Evolutionary conservation across 2,888 invertebrate species (phyloP), one percentile per base, ranked within the genome.

Genomic region (Phalera bucephala): DNA sequence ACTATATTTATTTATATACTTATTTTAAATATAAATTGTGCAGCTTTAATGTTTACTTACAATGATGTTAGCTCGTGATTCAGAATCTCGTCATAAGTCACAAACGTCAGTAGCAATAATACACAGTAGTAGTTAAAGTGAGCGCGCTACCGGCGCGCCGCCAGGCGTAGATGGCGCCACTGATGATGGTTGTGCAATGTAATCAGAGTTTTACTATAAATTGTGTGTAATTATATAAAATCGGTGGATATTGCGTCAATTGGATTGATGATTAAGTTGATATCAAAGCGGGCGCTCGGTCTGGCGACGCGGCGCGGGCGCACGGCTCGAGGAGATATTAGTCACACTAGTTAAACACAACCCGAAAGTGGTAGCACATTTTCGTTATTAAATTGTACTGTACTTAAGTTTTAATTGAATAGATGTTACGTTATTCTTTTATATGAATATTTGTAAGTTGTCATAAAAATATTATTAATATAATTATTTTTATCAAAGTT

Each of bases 401-500:
- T 81, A 84, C 79, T 80, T 88, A 84, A 85, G 79, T 67, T 86
- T 80, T 73, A 85, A 84, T 78, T 67, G 73, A 83, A 88, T 89
- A 89, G 88, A 88, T 88, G 87, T 89, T 89, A 89, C 84, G 89
- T 89, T 89, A 88, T 89, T 83, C 78, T 90, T 86, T 89, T 89
- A 89, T 86, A 89, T 84, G 80, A 85, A 85, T 88, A 82, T 86
- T 90, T 87, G 84, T 90, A 90, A 88, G 88, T 88, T 85, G 87
- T 87, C 89, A 89, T 90, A 88, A 88, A 57, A 90, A 89, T 88
- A 88, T 87, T 87, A 87, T 87, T 89, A 89, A 88, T 89, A 89
- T 89, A 89, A 90, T 90, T 85, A 90, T 90, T 90, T 90, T 90
- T 90, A 90, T 90, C 90, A 90, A 90, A 90, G 90, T 90, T 90